Conservation (phyloP, 1,140 invertebrate species). For the Condylostylus longicornis region DNA sequence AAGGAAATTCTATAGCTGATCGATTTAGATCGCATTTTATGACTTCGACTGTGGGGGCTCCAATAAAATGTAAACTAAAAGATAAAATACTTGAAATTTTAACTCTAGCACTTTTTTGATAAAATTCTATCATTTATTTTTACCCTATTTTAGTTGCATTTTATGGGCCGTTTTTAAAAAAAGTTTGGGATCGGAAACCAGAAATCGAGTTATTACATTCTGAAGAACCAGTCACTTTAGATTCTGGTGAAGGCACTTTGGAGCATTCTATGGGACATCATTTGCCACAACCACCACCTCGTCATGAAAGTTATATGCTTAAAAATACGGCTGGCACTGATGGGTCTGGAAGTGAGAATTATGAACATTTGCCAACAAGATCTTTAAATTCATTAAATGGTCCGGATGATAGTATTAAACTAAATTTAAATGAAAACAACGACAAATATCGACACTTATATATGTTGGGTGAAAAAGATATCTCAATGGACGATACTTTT, state of each 20-base stretch:
- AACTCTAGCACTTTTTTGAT: too few species aligned
- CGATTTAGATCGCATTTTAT: slow-evolving; percentile 82
- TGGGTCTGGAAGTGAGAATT: slow-evolving; percentile 59
- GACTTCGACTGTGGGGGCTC: slow-evolving; percentile 39
- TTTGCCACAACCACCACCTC: slow-evolving; percentile 44
- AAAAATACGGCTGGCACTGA: slow-evolving; percentile 30
- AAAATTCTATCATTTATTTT: slow-evolving; percentile 5
- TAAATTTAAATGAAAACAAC: slow-evolving; percentile 6
- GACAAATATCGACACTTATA: slow-evolving; percentile 7
- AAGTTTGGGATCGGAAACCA: slow-evolving; percentile 89
- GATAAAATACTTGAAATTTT: too few species aligned
- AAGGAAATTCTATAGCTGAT: slow-evolving; percentile 86
- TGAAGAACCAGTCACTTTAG: slow-evolving; percentile 54
- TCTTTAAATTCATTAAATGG: slow-evolving; percentile 36
- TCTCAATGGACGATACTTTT: slow-evolving; percentile 44
- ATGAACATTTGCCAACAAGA: slow-evolving; percentile 52
- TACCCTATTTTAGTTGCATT: slow-evolving; percentile 59
- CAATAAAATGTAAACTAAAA: slow-evolving; percentile 29
- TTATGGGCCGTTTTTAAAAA: slow-evolving; percentile 91
- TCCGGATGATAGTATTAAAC: slow-evolving; percentile 23
- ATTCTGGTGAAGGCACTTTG: slow-evolving; percentile 53
- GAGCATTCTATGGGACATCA: slow-evolving; percentile 47
- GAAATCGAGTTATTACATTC: slow-evolving; percentile 88
- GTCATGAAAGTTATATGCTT: slow-evolving; percentile 51
- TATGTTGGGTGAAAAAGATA: slow-evolving; percentile 30